A percentile compares a stretch with the other conserved stretches of the same genome.
Evolutionary conservation across 2,797 vertebrate genomes (phyloP).

Genomic region (Gadopsis marmoratus): DNA sequence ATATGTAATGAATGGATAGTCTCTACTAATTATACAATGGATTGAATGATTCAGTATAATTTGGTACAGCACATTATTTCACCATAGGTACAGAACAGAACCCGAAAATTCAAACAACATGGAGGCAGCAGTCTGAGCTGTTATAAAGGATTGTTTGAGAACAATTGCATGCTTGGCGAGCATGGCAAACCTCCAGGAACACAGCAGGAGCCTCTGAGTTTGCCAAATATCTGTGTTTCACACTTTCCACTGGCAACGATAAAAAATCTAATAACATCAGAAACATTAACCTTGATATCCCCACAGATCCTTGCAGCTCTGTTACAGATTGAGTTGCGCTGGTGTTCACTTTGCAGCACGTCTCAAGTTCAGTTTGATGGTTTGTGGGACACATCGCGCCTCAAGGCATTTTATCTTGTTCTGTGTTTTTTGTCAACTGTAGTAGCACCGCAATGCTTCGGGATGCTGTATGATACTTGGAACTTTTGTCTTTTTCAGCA

Average conservation of each 20-base stretch:
- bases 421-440: slow-evolving; percentile 30
- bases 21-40: neutral
- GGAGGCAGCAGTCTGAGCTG: neutral
- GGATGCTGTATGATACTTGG: slow-evolving; percentile 9
- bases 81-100: neutral
- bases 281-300: slow-evolving; percentile 64
- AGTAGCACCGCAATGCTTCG: slow-evolving; percentile 17
- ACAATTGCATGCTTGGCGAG: slow-evolving; percentile 10
- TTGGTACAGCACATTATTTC: neutral
- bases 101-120: slow-evolving; percentile 1
- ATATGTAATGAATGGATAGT: neutral
- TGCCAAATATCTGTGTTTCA: slow-evolving; percentile 32
- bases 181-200: slow-evolving; percentile 30
- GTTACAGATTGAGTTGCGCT: slow-evolving; percentile 37
- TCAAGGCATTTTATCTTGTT: slow-evolving; percentile 44
- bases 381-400: slow-evolving; percentile 42
- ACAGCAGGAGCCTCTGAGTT: slow-evolving; percentile 27
- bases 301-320: slow-evolving; percentile 40
- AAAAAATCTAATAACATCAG: slow-evolving; percentile 51
- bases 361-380: slow-evolving; percentile 42
- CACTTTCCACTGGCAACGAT: slow-evolving; percentile 48
- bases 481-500: neutral
- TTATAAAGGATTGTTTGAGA: slow-evolving; percentile 21
- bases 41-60: neutral
- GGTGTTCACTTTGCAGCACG: slow-evolving; percentile 48